phyloP scores from a whole-genome alignment of 2,113 vertebrate genomes.

The Spea multiplicata region DNA sequence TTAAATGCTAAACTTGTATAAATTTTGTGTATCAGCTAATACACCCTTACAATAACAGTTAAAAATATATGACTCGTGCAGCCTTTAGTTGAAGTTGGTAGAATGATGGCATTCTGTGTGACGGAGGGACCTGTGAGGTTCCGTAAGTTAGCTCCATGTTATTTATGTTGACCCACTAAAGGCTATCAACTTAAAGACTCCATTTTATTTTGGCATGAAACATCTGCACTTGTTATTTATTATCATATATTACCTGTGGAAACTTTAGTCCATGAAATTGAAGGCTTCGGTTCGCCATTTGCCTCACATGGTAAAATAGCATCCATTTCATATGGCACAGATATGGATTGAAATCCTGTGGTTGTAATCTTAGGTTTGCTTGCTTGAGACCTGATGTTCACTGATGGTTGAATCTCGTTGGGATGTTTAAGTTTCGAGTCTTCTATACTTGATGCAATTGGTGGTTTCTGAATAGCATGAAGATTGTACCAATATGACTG shows the following conservation, averaged over 20 bases:
- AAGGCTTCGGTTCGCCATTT: constrained; percentile 74
- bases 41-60: no score
- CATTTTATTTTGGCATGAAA: not conserved
- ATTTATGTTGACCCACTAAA: no score
- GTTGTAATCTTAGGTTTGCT: constrained; percentile 71
- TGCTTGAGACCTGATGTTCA: constrained; percentile 51
- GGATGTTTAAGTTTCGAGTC: constrained; percentile 50
- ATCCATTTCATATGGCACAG: constrained; percentile 71
- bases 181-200: not conserved
- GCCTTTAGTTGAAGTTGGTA: no score
- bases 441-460: constrained; percentile 47
- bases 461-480: constrained; percentile 47
- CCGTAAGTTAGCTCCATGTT: no score
- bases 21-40: no score
- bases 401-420: constrained; percentile 45
- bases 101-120: no score
- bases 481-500: constrained; percentile 49
- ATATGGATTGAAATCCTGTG: constrained; percentile 61
- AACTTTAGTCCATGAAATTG: constrained; percentile 84
- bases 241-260: constrained; percentile 73
- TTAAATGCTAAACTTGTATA: no score
- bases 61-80: no score
- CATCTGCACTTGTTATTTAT: no score
- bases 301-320: constrained; percentile 77
- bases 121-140: no score